Evolutionary conservation across 2,888 invertebrate genomes (phyloP), one percentile per base, ranked within the genome.

Genomic region (Stegophylla sp.): DNA sequence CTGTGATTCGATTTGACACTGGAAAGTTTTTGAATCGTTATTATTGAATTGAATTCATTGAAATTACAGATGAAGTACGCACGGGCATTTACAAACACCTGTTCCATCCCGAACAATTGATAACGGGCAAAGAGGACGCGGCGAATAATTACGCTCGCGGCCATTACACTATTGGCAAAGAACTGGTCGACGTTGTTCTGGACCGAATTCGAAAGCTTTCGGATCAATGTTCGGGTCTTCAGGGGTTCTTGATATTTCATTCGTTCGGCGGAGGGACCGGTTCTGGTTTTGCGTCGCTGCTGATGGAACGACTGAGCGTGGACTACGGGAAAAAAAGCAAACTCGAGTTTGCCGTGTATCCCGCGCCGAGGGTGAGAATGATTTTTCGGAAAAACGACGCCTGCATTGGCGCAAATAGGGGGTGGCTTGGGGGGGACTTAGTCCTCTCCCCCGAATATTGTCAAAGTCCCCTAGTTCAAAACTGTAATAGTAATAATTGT

Each of bases 101-200:
- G 86, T 97, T 97, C 91, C 97, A 97, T 88, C 97, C 97, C 83
- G 97, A 97, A 89, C 97, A 97, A 89, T 90, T 97, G 87, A 96
- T 97, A 88, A 96, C 95, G 85, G 96, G 96, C 85, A 97, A 97
- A 88, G 97, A 97, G 88, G 97, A 97, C 86, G 97, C 97, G 69
- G 97, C 97, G 85, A 97, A 97, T 89, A 97, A 97, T 89, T 97
- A 97, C 85, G 97, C 97, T 82, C 92, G 97, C 85, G 97, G 97
- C 82, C 97, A 97, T 88, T 98, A 97, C 90, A 97, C 97, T 84
- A 94, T 97, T 86, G 97, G 96, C 86, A 94, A 94, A 87, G 96
- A 96, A 87, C 94, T 96, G 86, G 94, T 96, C 83, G 96, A 96
- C 87, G 88, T 94, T 85, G 95, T 95, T 1, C 89, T 95, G 84